phyloP scores from a whole-genome alignment of 2,888 invertebrate genomes.

The Fragum whitleyi region DNA sequence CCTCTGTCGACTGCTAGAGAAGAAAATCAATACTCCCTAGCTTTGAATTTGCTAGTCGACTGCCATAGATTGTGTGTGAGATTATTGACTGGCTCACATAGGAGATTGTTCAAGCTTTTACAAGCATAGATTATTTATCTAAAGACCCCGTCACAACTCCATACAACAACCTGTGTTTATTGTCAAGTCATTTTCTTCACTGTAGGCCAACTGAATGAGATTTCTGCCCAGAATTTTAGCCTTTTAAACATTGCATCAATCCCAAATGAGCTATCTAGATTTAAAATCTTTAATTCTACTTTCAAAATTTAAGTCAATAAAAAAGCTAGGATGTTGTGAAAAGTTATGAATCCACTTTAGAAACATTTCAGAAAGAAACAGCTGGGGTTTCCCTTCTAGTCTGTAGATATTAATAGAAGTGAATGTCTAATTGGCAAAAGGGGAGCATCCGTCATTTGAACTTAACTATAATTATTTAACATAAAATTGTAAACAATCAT shows the following conservation, averaged over 20 bases:
- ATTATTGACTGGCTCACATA: constrained; percentile 67
- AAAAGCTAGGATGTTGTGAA: neutral
- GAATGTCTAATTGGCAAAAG: constrained; percentile 39
- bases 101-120: constrained; percentile 65
- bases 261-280: too few relatives aligned
- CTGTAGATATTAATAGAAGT: constrained; percentile 42
- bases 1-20: constrained; percentile 38
- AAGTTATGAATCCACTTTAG: constrained; percentile 17
- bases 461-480: constrained; percentile 28
- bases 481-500: constrained; percentile 27
- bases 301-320: too few relatives aligned
- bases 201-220: too few relatives aligned
- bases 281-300: too few relatives aligned
- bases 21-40: constrained; percentile 62
- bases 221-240: too few relatives aligned
- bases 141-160: constrained; percentile 44
- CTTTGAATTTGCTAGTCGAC: constrained; percentile 64
- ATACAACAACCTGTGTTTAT: constrained; percentile 14
- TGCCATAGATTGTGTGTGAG: constrained; percentile 70
- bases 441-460: constrained; percentile 33
- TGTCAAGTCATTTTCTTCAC: neutral
- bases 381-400: constrained; percentile 57
- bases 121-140: constrained; percentile 64
- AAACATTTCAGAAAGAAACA: constrained; percentile 42
- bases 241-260: too few relatives aligned